phyloP scores from a whole-genome alignment of 1,140 invertebrate genomes.

The roundworm (Caenorhabditis elegans) region WBcel235 BX284604.4:6393501-6394000 shows the following conservation, averaged over 20 bases:
- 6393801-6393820: too few species aligned
- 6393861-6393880: too few species aligned
- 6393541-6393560: background rate
- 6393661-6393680: background rate
- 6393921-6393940: too few species aligned
- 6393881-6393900: too few species aligned
- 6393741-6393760: background rate
- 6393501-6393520: background rate
- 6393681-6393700: conserved; percentile 14
- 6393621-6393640: background rate
- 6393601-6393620: background rate
- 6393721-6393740: background rate
- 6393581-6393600: background rate
- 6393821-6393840: too few species aligned
- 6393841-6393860: too few species aligned
- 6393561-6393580: conserved; percentile 4
- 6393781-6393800: too few species aligned
- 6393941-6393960: too few species aligned
- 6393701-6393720: conserved; percentile 23
- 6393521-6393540: conserved; percentile 2
- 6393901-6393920: too few species aligned
- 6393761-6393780: too few species aligned
- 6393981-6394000: too few species aligned
- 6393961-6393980: too few species aligned
- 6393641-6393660: conserved; percentile 28